A percentile compares a stretch with the other conserved stretches of the same genome.
phyloP scores from a whole-genome alignment of 2,113 vertebrate species.

The Gracilinanus agilis region DNA sequence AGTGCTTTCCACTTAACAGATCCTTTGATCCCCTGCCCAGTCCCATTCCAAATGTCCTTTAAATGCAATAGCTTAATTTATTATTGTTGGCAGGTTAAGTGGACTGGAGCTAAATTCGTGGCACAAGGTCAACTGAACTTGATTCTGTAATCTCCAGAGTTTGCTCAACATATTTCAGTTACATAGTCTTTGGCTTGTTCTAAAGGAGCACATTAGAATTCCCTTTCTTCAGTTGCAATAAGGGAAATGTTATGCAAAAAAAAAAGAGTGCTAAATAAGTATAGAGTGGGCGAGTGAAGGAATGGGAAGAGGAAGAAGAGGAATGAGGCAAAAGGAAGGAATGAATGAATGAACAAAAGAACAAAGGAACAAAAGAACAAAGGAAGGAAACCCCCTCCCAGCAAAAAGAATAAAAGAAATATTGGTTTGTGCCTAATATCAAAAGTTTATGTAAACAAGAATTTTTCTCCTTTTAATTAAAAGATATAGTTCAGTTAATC shows the following conservation, averaged over 20 bases:
- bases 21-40: background rate
- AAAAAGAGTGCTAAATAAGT: conserved; percentile 17
- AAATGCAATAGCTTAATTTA: background rate
- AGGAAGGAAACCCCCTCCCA: background rate
- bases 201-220: conserved; percentile 38
- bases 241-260: conserved; percentile 27
- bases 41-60: background rate
- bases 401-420: background rate
- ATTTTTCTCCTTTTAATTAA: background rate
- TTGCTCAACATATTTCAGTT: too few species aligned
- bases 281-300: background rate
- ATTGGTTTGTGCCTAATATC: background rate
- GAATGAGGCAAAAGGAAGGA: background rate
- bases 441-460: background rate
- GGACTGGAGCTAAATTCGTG: background rate
- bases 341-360: too few species aligned
- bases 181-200: background rate
- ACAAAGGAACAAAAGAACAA: too few species aligned
- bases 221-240: conserved; percentile 36
- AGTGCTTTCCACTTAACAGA: background rate
- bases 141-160: background rate
- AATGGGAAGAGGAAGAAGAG: background rate
- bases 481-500: too few species aligned
- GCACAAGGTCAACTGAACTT: background rate
- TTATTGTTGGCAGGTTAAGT: conserved; percentile 2